Base-by-base conservation (phyloP, 2,888 invertebrate species). In the Epistrophella euchroma region DNA sequence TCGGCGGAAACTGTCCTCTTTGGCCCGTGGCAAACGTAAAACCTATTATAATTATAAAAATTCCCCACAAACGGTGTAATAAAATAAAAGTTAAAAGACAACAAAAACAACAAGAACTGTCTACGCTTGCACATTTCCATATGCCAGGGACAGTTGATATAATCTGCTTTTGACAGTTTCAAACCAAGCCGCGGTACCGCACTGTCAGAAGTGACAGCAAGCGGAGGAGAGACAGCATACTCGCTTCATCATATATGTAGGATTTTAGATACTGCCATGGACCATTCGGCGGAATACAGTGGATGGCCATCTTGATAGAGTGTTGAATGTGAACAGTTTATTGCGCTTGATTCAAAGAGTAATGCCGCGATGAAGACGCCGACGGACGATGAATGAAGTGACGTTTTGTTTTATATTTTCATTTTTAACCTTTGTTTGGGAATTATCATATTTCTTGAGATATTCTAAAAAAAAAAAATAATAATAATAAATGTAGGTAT, bases 11-110 rank as follows among this genome's bases (percentile, higher is more conserved):
- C 64, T 78, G 77, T 22, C 55, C 43, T 62, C 88, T 89, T 91
- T 91, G 91, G 91, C 91, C 91, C 91, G 91, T 91, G 91, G 91
- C 91, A 91, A 88, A 89, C 89, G 89, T 89, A 90, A 89, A 89
- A 89, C 89, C 88, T 88, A 88, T 82, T 82, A 72, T 86, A 86
- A 86, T 86, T 86, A 86, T 58, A 77, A 81, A 70, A 82, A 66
- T 70, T 75, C 70, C 71, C 79, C 47, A 75, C 52, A 43, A 82
- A 52, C 71, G 32, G 70, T 64, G 47, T 40, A 75, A 70, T 85
- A 73, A 75, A 85, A 81, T 77, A 10, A 73, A 74, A 68, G n/a
- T 43, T 35, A 58, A 62, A 40, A 43, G 11, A 25, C 40, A 45
- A 64, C 10, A 64, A 43, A 58, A 32, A 9, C 5, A 32, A 22